phyloP scores from a whole-genome alignment of 2,113 vertebrate genomes.

The Myanophis thanlyinensis region DNA sequence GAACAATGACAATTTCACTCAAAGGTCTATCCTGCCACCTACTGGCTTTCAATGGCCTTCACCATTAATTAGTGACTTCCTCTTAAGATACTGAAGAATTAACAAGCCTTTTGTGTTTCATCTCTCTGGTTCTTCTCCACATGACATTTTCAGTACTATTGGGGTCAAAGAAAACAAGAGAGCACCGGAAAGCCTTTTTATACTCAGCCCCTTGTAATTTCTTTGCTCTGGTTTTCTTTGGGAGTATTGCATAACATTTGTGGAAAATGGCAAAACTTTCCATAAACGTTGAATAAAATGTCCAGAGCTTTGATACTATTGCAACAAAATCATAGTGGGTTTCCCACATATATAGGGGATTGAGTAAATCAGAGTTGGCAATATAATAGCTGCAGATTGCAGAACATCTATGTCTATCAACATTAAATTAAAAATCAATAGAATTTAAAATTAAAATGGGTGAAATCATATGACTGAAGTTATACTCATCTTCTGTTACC shows the following conservation, averaged over 20 bases:
- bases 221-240: background rate
- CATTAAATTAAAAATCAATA: background rate
- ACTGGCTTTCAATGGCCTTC: constrained; percentile 22
- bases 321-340: background rate
- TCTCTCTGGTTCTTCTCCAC: background rate
- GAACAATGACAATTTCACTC: constrained; percentile 9
- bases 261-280: background rate
- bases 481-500: background rate
- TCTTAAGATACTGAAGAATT: background rate
- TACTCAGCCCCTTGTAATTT: background rate
- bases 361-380: background rate
- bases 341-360: background rate
- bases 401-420: background rate
- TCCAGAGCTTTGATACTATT: background rate
- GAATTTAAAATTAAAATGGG: background rate
- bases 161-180: background rate
- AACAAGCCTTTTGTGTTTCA: background rate
- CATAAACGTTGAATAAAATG: background rate
- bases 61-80: constrained; percentile 10
- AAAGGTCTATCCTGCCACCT: constrained; percentile 59
- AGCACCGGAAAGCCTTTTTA: background rate
- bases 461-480: background rate
- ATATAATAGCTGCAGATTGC: background rate
- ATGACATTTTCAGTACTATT: background rate
- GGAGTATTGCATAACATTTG: background rate